A percentile compares a stretch with the other conserved stretches of the same genome.
These are phyloP conservation scores for Eupithecia subumbrata DNA, from an alignment of 2,888 invertebrate species.

Conservation along the genomic window DNA sequence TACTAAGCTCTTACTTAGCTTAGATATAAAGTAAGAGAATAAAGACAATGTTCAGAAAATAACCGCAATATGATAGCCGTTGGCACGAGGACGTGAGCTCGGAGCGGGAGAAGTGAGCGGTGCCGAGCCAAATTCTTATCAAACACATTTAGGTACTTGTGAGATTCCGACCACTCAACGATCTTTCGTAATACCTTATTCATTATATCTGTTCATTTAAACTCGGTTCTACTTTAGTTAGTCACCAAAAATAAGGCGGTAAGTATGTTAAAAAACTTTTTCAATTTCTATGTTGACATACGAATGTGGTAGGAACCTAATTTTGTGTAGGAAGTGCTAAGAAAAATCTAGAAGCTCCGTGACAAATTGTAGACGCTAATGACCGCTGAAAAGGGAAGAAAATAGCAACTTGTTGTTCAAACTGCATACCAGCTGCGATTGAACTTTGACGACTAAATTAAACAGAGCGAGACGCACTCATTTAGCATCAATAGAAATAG, in stretches of 20 bases:
- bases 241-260: background rate
- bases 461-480: constrained; percentile 34
- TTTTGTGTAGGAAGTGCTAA: constrained; percentile 5
- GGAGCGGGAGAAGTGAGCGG: constrained; percentile 22
- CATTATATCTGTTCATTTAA: background rate
- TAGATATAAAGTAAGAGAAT: background rate
- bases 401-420: background rate
- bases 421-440: constrained; percentile 17
- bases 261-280: background rate
- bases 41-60: constrained; percentile 8
- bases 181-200: constrained; percentile 20
- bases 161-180: constrained; percentile 29
- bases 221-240: background rate
- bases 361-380: constrained; percentile 1
- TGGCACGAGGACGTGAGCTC: constrained; percentile 25
- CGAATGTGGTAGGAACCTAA: background rate
- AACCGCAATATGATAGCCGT: constrained; percentile 25
- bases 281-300: background rate
- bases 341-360: background rate
- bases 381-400: background rate
- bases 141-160: constrained; percentile 27
- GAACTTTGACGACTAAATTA: constrained; percentile 28
- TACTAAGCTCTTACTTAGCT: background rate
- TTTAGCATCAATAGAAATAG: constrained; percentile 26
- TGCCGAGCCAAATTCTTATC: constrained; percentile 34